Conservation (phyloP, 1,140 invertebrate species). For the Leptinotarsa defecta region DNA sequence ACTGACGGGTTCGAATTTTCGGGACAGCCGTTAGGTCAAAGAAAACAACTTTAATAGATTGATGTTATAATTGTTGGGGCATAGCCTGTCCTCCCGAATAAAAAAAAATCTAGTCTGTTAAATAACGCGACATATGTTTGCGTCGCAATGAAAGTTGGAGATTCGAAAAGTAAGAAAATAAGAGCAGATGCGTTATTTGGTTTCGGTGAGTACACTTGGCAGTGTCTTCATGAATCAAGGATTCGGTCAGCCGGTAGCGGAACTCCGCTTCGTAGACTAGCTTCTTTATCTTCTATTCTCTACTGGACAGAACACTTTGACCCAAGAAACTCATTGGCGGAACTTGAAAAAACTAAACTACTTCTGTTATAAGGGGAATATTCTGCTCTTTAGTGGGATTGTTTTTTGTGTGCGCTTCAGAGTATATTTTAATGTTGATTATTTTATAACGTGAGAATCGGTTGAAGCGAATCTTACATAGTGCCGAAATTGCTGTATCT, state of each 20-base stretch:
- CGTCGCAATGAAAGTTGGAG: background rate
- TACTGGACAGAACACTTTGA: slow-evolving; percentile 21
- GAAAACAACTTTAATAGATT: too few relatives aligned
- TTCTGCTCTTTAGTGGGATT: background rate
- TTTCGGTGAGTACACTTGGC: slow-evolving; percentile 22
- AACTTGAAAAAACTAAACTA: background rate
- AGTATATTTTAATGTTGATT: background rate
- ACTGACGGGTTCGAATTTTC: too few relatives aligned
- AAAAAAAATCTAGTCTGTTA: too few relatives aligned
- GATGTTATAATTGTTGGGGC: too few relatives aligned
- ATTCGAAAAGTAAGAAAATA: slow-evolving; percentile 21
- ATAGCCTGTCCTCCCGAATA: too few relatives aligned
- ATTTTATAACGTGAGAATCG: background rate
- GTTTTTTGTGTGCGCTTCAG: background rate
- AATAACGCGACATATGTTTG: too few relatives aligned
- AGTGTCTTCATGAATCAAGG: slow-evolving; percentile 23
- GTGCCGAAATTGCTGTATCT: too few relatives aligned
- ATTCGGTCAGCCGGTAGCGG: slow-evolving; percentile 22
- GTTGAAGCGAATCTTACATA: background rate
- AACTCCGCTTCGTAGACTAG: slow-evolving; percentile 23
- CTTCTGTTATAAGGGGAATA: background rate
- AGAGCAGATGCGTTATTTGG: slow-evolving; percentile 8
- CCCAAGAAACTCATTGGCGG: slow-evolving; percentile 20
- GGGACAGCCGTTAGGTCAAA: too few relatives aligned
- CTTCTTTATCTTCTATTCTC: slow-evolving; percentile 20